A percentile compares a stretch with the other conserved stretches of the same genome.
phyloP scores from a whole-genome alignment of 1,140 invertebrate genomes.

The Palaemon carinicauda region DNA sequence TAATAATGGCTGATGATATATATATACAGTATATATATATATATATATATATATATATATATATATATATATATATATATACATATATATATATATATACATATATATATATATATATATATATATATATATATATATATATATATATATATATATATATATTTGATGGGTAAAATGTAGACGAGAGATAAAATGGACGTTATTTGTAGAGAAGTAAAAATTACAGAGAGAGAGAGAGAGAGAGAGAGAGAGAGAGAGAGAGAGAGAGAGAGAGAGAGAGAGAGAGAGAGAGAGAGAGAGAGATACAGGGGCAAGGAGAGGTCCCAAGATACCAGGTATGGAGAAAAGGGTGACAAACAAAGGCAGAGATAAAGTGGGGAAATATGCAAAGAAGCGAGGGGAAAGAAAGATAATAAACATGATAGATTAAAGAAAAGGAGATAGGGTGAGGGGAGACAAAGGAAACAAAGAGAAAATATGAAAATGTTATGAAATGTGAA shows the following conservation, averaged over 20 bases:
- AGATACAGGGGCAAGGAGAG: background rate
- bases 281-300: background rate
- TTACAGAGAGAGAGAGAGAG: background rate
- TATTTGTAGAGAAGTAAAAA: no score
- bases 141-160: background rate
- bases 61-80: background rate
- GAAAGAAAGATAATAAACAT: background rate
- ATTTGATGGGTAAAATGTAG: background rate
- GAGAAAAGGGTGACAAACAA: background rate
- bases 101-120: background rate
- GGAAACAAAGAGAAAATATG: background rate
- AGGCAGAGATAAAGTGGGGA: background rate
- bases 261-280: background rate
- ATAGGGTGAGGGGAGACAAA: background rate
- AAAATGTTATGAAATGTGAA: background rate
- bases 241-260: slow-evolving; percentile 28
- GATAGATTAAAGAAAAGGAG: background rate
- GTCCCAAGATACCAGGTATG: background rate
- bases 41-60: background rate
- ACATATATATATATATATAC: background rate
- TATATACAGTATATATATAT: no score
- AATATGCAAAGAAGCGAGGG: background rate
- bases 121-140: background rate
- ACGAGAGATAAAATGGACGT: background rate
- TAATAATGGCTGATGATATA: no score